Base-by-base conservation (phyloP, 2,797 vertebrate species). In the Rhabdomys pumilio region DNA sequence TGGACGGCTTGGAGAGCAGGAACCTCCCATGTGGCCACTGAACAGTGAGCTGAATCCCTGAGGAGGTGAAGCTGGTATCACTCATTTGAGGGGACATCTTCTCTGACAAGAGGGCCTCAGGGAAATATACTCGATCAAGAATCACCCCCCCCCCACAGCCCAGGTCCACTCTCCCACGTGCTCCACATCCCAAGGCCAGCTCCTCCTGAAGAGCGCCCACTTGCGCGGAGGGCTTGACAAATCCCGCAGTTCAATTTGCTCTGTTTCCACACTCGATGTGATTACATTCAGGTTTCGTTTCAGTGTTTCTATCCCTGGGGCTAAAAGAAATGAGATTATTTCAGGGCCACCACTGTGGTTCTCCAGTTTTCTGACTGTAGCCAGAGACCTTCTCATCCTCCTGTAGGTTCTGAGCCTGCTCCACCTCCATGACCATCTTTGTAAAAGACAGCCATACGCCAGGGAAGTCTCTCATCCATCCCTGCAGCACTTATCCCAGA, bases 301-400 rank as follows among this genome's bases (percentile, higher is more conserved):
- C 95, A 69, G 87, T n/a, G 24, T 47, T 59, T 69, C 59, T 31
- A 22, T 84, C 89, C 73, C 93, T 7, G n/a, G 53, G 65, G 91
- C 84, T 82, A 85, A 93, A 93, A 65, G 84, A 63, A 89, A 92
- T 63, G 59, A 86, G 93, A 82, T n/a, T n/a, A 72, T 65, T 93
- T 81, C 47, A 50, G 91, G 67, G 73, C 89, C 26, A 31, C 80
- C 34, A 31, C 44, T 5, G 0, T 26, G 6, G 50, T 75, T 69
- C 57, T 31, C 67, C 29, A 61, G 50, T 11, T 80, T 59, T 47
- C 75, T 34, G 31, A 38, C 44, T 1, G 7, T 22, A 34, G 29
- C 84, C 0, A 55, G 67, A 15, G 55, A 15, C 9, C 6, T 29
- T 29, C 53, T 17, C 8, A 3, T 12, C 75, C 72, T 24, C 73